Evolutionary conservation across 2,113 vertebrate species (phyloP).

Genomic region (Saccopteryx leptura): DNA sequence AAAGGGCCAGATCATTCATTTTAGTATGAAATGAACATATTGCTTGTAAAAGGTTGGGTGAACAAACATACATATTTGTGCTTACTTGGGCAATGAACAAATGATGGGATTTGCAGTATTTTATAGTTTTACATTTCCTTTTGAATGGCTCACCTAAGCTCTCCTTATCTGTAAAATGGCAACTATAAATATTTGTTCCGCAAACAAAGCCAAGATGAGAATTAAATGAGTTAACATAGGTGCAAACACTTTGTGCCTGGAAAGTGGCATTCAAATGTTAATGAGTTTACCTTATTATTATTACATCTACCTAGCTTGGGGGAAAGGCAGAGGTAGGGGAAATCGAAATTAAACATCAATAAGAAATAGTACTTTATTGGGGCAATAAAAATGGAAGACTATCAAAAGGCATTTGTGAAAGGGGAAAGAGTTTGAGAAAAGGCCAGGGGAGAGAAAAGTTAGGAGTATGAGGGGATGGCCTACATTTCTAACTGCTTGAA

Average conservation of each 20-base stretch:
- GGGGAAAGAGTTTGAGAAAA: neutral
- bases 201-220: neutral
- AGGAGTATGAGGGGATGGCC: neutral
- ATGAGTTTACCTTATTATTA: constrained; percentile 27
- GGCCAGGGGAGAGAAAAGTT: neutral
- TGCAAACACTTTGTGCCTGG: constrained; percentile 20
- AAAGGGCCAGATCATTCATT: constrained; percentile 30
- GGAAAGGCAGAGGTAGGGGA: neutral
- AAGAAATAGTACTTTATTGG: constrained; percentile 33
- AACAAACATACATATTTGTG: neutral
- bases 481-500: neutral
- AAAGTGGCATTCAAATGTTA: neutral
- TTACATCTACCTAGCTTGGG: neutral
- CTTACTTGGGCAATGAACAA: constrained; percentile 29
- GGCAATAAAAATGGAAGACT: constrained; percentile 8
- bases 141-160: constrained; percentile 38
- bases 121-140: constrained; percentile 16
- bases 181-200: constrained; percentile 45
- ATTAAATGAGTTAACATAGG: neutral
- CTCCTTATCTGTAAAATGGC: neutral
- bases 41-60: neutral
- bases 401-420: constrained; percentile 40
- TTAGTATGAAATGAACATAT: constrained; percentile 43
- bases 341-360: constrained; percentile 49
- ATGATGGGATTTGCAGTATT: neutral